Conservation (phyloP, 2,797 vertebrate species). For the Antennarius maculatus region DNA sequence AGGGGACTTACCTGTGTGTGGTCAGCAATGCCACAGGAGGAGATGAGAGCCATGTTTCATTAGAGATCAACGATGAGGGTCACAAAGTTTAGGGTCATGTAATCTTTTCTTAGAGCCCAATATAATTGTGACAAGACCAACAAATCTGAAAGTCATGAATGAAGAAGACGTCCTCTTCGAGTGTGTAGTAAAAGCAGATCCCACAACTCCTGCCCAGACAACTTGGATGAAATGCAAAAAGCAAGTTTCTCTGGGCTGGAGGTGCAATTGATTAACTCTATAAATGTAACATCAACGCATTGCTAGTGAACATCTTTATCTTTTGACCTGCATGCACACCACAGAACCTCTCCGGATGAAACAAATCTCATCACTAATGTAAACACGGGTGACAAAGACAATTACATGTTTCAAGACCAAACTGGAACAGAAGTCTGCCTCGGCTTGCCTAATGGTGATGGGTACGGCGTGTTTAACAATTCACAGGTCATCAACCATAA, state of each 20-base stretch:
- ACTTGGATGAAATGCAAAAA: slow-evolving; percentile 91
- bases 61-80: slow-evolving; percentile 96
- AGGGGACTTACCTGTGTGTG: slow-evolving; percentile 92
- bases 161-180: slow-evolving; percentile 88
- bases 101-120: slow-evolving; percentile 84
- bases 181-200: slow-evolving; percentile 88
- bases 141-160: slow-evolving; percentile 85
- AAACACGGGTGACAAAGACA: slow-evolving; percentile 89
- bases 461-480: slow-evolving; percentile 77
- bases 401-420: slow-evolving; percentile 92
- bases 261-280: slow-evolving; percentile 70
- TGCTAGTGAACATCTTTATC: not conserved
- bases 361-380: slow-evolving; percentile 90
- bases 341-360: slow-evolving; percentile 91
- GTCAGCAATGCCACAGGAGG: slow-evolving; percentile 94
- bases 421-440: slow-evolving; percentile 90
- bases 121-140: slow-evolving; percentile 87
- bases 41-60: slow-evolving; percentile 88
- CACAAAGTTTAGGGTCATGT: not conserved
- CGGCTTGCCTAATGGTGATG: slow-evolving; percentile 91
- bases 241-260: slow-evolving; percentile 84
- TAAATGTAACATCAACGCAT: too few species aligned
- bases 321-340: slow-evolving; percentile 19
- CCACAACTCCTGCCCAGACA: slow-evolving; percentile 83
- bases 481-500: not conserved